These are phyloP conservation scores for Subacronicta megacephala DNA, from an alignment of 2,888 invertebrate genomes.

Conservation along the genomic window DNA sequence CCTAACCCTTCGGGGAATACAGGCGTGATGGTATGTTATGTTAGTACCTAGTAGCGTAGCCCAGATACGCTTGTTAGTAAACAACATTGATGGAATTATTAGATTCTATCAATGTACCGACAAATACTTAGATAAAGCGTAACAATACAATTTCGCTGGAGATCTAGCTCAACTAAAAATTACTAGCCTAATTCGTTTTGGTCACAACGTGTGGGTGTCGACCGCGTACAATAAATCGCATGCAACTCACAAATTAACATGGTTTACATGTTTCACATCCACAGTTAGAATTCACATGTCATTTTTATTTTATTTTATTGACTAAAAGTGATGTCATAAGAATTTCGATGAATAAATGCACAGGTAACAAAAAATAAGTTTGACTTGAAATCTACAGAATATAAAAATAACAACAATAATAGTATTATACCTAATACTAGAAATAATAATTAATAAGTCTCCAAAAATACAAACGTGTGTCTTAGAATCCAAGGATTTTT, in stretches of 20 bases:
- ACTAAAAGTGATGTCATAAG: too few relatives aligned
- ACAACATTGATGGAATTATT: conserved; percentile 16
- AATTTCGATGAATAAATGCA: too few relatives aligned
- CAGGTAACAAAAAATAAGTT: too few relatives aligned
- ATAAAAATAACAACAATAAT: too few relatives aligned
- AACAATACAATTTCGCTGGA: conserved; percentile 49
- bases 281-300: neutral
- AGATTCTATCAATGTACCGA: conserved; percentile 26
- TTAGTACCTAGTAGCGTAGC: too few relatives aligned
- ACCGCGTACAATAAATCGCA: conserved; percentile 28
- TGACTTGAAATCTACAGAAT: too few relatives aligned
- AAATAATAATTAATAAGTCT: too few relatives aligned
- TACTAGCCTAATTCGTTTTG: conserved; percentile 51
- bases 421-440: too few relatives aligned
- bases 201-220: conserved; percentile 42
- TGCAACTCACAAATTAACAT: conserved; percentile 33
- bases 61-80: conserved; percentile 4
- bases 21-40: too few relatives aligned
- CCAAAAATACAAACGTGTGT: too few relatives aligned
- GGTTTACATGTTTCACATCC: conserved; percentile 26
- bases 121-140: conserved; percentile 26
- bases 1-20: too few relatives aligned
- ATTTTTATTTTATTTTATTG: neutral
- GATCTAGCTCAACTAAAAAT: conserved; percentile 60
- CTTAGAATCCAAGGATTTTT: too few relatives aligned